Base-by-base conservation (phyloP, 2,113 vertebrate genomes). In the Pogona vitticeps region DNA sequence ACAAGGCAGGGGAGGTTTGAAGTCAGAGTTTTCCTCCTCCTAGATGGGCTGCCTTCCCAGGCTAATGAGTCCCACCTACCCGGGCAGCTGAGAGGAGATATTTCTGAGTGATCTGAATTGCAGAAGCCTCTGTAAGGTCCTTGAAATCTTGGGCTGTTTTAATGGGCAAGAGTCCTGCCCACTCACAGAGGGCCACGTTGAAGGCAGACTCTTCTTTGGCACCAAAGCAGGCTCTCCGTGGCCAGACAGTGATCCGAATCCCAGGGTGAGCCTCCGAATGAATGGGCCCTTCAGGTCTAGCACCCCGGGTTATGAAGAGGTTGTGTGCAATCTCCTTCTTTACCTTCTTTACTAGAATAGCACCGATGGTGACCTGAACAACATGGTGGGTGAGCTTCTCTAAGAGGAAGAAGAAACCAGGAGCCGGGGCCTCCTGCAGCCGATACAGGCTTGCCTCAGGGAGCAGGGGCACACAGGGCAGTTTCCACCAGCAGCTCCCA, bases 111-210 rank as follows among this genome's bases (percentile, higher is more conserved):
- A 95, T 90, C 10, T 85, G 80, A 20, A 96, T 89, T 0, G 98
- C 98, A 0, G 93, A 91, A 0, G 73, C 91, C 92, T 99, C 98
- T 0, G 97, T 97, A 20, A 97, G 88, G 6, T 17, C 88, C 52
- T 94, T 89, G 76, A 94, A 99, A 87, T 98, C 97, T 40, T 92
- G 68, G 67, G 93, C 92, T 23, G 95, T 94, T 78, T 98, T 98
- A 71, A 98, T 93, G 0, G 98, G 97, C 33, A 99, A 95, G 94
- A 98, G 97, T 8, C 98, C 98, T 0, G 98, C 98, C 80, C 99
- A 95, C 88, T 99, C 98, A 90, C 98, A 99, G 0, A 99, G 93
- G 1, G 98, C 98, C n/a, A 98, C 98, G 2, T 95, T 98, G 87
- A 99, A 98, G 0, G 97, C 97, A 1, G 95, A 93, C 0, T 96